phyloP scores from a whole-genome alignment of 2,888 invertebrate species.

The Eucriotettix oculatus region DNA sequence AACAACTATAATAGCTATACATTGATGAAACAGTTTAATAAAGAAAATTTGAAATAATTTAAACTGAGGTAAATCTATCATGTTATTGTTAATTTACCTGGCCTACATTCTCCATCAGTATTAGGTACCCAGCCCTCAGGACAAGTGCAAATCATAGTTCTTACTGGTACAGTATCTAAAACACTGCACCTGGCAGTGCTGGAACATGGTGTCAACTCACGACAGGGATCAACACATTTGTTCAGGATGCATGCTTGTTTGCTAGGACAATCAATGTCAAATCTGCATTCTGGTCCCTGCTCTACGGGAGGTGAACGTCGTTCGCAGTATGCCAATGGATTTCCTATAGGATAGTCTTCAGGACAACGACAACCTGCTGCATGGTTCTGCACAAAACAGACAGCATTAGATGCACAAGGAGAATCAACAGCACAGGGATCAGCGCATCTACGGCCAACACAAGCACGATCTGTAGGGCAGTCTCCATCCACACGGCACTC shows the following conservation, averaged over 20 bases:
- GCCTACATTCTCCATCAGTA: constrained; percentile 58
- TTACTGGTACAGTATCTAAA: constrained; percentile 66
- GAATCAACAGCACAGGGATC: constrained; percentile 56
- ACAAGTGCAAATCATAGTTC: constrained; percentile 78
- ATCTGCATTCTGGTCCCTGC: constrained; percentile 46
- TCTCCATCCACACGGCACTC: constrained; percentile 68
- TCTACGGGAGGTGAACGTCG: constrained; percentile 29
- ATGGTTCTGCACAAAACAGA: constrained; percentile 67
- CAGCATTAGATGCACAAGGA: constrained; percentile 69
- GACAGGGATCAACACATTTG: constrained; percentile 63
- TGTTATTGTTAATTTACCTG: constrained; percentile 25
- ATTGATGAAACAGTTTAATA: too few relatives aligned
- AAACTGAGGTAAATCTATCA: too few relatives aligned
- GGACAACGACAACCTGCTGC: constrained; percentile 71
- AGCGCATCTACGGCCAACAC: constrained; percentile 53
- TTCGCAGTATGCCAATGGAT: constrained; percentile 62
- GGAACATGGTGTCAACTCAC: constrained; percentile 56
- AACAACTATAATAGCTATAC: too few relatives aligned
- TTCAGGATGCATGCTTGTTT: constrained; percentile 65
- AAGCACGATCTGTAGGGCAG: constrained; percentile 59
- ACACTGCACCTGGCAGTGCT: constrained; percentile 62
- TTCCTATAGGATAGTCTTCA: constrained; percentile 56
- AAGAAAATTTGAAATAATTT: too few relatives aligned
- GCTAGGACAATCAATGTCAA: constrained; percentile 65
- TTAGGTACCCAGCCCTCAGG: constrained; percentile 72